A percentile compares a stretch with the other conserved stretches of the same genome.
Conservation (phyloP, 2,888 invertebrate species). For the Eupithecia insigniata region DNA sequence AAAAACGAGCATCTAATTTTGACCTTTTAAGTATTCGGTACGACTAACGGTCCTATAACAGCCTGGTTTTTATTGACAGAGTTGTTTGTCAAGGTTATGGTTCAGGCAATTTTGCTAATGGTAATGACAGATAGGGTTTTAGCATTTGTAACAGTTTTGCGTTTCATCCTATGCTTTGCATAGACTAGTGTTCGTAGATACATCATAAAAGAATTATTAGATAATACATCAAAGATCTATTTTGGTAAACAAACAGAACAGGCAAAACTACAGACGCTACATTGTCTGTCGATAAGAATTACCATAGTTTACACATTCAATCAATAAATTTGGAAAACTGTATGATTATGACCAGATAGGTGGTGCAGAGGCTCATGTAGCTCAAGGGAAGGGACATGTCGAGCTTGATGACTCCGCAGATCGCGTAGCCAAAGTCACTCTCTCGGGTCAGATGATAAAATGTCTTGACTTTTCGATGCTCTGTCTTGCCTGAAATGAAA, state of each 20-base stretch:
- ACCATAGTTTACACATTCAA: slow-evolving; percentile 38
- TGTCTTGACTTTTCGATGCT: slow-evolving; percentile 69
- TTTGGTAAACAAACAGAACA: no score
- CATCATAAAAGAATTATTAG: neutral
- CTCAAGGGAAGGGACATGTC: slow-evolving; percentile 74
- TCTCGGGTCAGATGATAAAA: slow-evolving; percentile 69
- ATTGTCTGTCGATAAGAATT: neutral
- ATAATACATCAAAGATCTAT: neutral
- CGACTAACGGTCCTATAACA: slow-evolving; percentile 25
- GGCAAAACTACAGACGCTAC: neutral
- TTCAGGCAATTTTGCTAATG: slow-evolving; percentile 37
- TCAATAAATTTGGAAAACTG: slow-evolving; percentile 77
- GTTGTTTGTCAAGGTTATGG: slow-evolving; percentile 38
- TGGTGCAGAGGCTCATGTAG: slow-evolving; percentile 70
- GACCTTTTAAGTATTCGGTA: slow-evolving; percentile 35
- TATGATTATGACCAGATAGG: slow-evolving; percentile 72
- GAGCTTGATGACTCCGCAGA: slow-evolving; percentile 68
- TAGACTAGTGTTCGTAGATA: neutral
- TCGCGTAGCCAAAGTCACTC: slow-evolving; percentile 67
- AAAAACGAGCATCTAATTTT: slow-evolving; percentile 53
- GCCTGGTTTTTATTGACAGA: slow-evolving; percentile 35
- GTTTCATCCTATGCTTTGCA: neutral
- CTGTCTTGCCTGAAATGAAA: slow-evolving; percentile 65
- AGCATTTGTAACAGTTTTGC: neutral
- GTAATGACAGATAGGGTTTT: slow-evolving; percentile 11